Evolutionary conservation across 2,797 vertebrate genomes (phyloP).

Genomic region (Gadopsis bispinosus): DNA sequence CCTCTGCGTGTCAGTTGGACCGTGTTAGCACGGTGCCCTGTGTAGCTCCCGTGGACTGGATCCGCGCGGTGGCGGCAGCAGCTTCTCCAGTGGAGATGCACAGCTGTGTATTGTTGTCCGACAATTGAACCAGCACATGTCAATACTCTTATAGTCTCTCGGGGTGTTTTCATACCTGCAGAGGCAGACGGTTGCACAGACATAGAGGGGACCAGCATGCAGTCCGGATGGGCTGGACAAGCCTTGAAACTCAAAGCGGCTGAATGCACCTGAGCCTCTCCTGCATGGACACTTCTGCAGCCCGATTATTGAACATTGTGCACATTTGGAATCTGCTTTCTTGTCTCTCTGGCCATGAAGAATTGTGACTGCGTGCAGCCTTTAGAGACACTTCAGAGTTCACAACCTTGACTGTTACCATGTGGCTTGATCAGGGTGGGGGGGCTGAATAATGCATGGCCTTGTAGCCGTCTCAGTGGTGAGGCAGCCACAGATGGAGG

Average conservation of each 20-base stretch:
- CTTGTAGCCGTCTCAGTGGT: not conserved
- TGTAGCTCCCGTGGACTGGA: slow-evolving; percentile 16
- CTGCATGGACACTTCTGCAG: slow-evolving; percentile 6
- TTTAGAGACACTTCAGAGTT: slow-evolving; percentile 8
- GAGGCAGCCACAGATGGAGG: not conserved
- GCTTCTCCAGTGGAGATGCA: not conserved
- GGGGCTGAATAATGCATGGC: slow-evolving; percentile 25
- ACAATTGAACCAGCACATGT: slow-evolving; percentile 10
- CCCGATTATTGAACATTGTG: not conserved
- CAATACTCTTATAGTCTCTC: not conserved
- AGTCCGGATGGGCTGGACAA: not conserved
- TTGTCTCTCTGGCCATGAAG: not conserved
- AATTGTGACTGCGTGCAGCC: not conserved
- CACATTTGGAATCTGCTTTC: not conserved
- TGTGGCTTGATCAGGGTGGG: slow-evolving; percentile 4
- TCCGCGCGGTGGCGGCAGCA: slow-evolving; percentile 22
- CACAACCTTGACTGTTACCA: slow-evolving; percentile 23
- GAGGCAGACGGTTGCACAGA: not conserved
- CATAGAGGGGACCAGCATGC: no score
- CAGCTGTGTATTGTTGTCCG: slow-evolving; percentile 9
- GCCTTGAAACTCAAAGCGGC: not conserved
- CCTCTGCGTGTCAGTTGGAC: not conserved
- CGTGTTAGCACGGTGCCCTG: slow-evolving; percentile 12
- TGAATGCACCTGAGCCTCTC: not conserved
- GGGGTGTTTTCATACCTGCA: not conserved